Evolutionary conservation across 2,113 vertebrate species (phyloP), one percentile per base, ranked within the genome.

Genomic region (Chlorodrepanis virens): DNA sequence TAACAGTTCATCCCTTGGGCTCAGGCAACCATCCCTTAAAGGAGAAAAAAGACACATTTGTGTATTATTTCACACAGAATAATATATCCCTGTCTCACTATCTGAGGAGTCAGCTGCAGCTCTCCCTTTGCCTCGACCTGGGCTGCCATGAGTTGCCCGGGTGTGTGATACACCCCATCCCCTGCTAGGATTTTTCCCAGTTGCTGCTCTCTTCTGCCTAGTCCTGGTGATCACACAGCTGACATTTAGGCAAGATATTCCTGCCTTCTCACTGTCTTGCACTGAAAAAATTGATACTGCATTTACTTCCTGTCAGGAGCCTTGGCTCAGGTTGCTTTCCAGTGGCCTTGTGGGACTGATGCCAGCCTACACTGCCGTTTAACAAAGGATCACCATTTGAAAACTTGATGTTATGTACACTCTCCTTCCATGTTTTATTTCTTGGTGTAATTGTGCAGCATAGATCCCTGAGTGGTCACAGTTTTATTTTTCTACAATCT

Each of bases 1-100:
- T 61, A 97, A 81, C 57, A 96, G 89, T n/a, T 96, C 97, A 87
- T 97, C 98, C 77, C 97, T 83, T 25, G 95, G 96, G 65, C 89
- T 95, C 81, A 95, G 83, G 83, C 65, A 90, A 76, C 79, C 95
- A 89, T 93, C 92, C 79, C 98, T 98, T 45, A 68, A 77, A 78
- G 56, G 27, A 42, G 35, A 44, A 17, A 42, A 83, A 29, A n/a
- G 4, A 27, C 83, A 77, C 0, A 2, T 25, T 59, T 77, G 11
- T 14, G 12, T 28, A 27, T 37, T 0, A 5, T 64, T 86, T 87
- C 71, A 57, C 10, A 27, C 33, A 60, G 40, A 56, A 50, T 44
- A 60, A 10, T 28, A 20, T 8, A 10, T 17, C 31, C 35, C 6
- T 45, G 31, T 69, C 27, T 94, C 16, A 2, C 54, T 71, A 2